Conservation (phyloP, 2,888 invertebrate species). For the Philopedon plagiatum region DNA sequence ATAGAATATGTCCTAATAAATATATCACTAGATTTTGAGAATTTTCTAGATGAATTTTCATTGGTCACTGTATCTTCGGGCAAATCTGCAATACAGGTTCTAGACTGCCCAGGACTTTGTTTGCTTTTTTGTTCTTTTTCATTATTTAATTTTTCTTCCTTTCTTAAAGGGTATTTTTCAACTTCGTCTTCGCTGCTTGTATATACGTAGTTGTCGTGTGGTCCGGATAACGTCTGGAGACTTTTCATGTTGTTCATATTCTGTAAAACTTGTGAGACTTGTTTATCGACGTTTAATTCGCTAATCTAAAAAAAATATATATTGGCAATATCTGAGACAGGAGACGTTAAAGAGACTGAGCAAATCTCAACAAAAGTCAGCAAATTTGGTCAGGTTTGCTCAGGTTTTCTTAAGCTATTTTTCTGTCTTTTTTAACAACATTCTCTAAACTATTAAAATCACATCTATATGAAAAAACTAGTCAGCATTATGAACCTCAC, state of each 20-base stretch:
- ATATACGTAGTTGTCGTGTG: slow-evolving; percentile 35
- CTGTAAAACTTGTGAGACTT: slow-evolving; percentile 38
- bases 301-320: slow-evolving; percentile 35
- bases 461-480: no score
- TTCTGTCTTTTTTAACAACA: no score
- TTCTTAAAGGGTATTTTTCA: background rate
- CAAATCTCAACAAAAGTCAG: no score
- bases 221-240: background rate
- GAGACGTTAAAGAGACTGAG: no score
- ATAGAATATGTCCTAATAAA: slow-evolving; percentile 48
- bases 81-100: background rate
- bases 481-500: no score
- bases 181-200: slow-evolving; percentile 27
- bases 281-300: slow-evolving; percentile 39
- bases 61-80: background rate
- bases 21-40: slow-evolving; percentile 19
- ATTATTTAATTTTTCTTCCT: slow-evolving; percentile 2
- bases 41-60: slow-evolving; percentile 6
- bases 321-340: background rate
- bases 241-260: slow-evolving; percentile 41
- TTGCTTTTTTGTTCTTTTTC: background rate
- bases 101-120: background rate
- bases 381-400: no score
- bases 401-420: no score
- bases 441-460: no score